Conservation (phyloP, 2,888 invertebrate genomes). For the Argynnis bischoffii region DNA sequence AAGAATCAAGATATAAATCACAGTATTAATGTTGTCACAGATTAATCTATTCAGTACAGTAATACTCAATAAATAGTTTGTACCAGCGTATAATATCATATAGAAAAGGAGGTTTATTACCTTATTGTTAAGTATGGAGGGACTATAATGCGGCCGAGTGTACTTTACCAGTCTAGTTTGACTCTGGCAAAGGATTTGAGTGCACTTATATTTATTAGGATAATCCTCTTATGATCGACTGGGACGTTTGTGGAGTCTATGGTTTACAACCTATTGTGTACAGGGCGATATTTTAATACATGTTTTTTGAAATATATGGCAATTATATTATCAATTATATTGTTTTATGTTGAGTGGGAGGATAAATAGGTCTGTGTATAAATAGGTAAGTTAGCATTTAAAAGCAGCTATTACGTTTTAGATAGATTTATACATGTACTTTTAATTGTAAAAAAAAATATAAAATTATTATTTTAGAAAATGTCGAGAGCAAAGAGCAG, state of each 20-base stretch:
- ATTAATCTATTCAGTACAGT: slow-evolving; percentile 36
- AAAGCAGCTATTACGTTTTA: no score
- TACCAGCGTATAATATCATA: slow-evolving; percentile 10
- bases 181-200: slow-evolving; percentile 44
- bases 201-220: slow-evolving; percentile 69
- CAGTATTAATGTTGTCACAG: slow-evolving; percentile 39
- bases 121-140: slow-evolving; percentile 7
- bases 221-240: slow-evolving; percentile 65
- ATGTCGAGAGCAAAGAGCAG: no score
- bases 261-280: slow-evolving; percentile 47
- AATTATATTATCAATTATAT: slow-evolving; percentile 4
- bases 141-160: slow-evolving; percentile 28
- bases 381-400: no score
- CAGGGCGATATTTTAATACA: slow-evolving; percentile 43
- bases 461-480: no score
- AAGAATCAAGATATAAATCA: slow-evolving; percentile 40
- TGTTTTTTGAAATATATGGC: background rate
- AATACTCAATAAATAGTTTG: slow-evolving; percentile 39
- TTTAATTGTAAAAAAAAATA: no score
- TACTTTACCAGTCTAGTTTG: slow-evolving; percentile 15
- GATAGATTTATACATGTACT: no score
- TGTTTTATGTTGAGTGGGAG: background rate
- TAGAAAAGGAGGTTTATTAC: background rate
- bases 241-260: slow-evolving; percentile 44
- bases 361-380: background rate